phyloP scores from a whole-genome alignment of 1,140 invertebrate genomes.

The Musca domestica region DNA sequence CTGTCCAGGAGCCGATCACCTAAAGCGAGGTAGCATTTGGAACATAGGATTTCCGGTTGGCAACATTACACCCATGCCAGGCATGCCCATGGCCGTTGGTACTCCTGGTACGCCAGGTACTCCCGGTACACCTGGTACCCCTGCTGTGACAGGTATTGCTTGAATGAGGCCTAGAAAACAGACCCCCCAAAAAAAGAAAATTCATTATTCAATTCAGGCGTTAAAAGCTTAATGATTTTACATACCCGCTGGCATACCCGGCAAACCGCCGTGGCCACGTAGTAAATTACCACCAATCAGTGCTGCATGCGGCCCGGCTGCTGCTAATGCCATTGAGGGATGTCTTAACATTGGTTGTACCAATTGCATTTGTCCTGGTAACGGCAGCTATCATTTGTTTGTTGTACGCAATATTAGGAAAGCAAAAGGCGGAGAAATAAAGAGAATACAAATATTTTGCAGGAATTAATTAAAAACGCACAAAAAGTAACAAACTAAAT shows the following conservation, averaged over 20 bases:
- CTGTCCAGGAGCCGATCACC: constrained; percentile 65
- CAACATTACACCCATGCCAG: constrained; percentile 69
- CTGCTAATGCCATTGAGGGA: constrained; percentile 61
- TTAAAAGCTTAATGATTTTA: constrained; percentile 35
- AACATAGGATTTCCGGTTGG: constrained; percentile 65
- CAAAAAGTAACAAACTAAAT: background rate
- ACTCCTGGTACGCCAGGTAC: constrained; percentile 56
- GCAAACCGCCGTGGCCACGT: constrained; percentile 61
- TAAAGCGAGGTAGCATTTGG: constrained; percentile 73
- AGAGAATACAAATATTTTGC: background rate
- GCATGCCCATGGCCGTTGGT: constrained; percentile 45
- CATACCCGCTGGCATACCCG: constrained; percentile 69
- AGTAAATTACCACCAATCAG: constrained; percentile 69
- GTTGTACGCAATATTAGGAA: constrained; percentile 1
- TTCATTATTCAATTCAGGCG: background rate
- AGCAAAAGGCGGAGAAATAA: constrained; percentile 19
- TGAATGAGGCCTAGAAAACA: constrained; percentile 43
- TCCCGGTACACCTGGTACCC: constrained; percentile 56
- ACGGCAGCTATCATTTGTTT: constrained; percentile 33
- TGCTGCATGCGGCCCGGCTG: background rate
- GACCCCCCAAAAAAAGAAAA: constrained; percentile 6
- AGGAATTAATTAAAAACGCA: background rate
- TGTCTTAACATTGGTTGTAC: constrained; percentile 62
- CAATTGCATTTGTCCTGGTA: constrained; percentile 57
- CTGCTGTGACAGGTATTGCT: constrained; percentile 56